phyloP scores from a whole-genome alignment of 2,113 vertebrate genomes.

The Lontra canadensis region DNA sequence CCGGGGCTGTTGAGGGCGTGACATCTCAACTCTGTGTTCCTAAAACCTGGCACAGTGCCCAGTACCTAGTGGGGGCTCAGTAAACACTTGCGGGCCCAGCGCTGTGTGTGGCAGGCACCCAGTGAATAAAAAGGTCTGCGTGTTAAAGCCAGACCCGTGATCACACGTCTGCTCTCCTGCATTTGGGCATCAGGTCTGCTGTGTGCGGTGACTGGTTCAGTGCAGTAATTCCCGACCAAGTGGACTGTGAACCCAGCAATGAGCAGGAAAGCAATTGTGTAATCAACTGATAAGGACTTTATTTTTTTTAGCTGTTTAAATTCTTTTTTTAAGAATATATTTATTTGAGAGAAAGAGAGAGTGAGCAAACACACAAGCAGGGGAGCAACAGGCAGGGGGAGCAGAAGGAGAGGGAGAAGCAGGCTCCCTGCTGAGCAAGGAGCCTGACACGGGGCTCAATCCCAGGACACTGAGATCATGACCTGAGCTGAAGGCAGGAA shows the following conservation, averaged over 20 bases:
- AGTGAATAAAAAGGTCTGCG: not conserved
- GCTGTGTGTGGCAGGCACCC: not conserved
- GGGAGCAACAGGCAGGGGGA: no score
- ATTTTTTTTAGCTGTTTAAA: not conserved
- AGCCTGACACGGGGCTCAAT: no score
- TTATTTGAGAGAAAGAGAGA: not conserved
- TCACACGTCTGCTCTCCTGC: not conserved
- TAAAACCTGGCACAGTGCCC: not conserved
- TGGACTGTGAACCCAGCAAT: not conserved
- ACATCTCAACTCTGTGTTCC: not conserved
- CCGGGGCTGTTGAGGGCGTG: not conserved
- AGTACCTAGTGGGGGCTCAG: not conserved
- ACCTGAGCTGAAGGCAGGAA: no score
- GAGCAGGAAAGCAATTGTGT: not conserved
- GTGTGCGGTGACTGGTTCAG: not conserved
- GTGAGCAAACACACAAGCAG: no score
- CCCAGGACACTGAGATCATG: no score
- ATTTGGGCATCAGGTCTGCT: not conserved
- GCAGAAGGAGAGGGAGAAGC: no score
- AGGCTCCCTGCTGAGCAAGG: no score
- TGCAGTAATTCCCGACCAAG: not conserved
- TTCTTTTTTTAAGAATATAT: not conserved
- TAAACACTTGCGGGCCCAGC: not conserved
- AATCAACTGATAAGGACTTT: not conserved
- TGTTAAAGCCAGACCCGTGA: not conserved